These are phyloP conservation scores for Chloromyia formosa DNA, from an alignment of 2,888 invertebrate species.

Conservation along the genomic window DNA sequence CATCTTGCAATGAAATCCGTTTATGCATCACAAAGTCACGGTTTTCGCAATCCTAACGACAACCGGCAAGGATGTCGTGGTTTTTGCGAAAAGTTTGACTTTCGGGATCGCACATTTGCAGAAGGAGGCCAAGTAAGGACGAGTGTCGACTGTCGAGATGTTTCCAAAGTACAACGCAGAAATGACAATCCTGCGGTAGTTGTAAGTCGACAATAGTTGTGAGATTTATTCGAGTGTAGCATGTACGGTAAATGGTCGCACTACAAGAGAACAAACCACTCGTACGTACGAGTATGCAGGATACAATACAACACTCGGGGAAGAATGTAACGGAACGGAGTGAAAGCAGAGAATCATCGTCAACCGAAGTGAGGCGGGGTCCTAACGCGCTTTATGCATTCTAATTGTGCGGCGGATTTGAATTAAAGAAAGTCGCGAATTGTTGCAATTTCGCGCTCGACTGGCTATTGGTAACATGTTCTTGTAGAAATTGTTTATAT, in stretches of 20 bases:
- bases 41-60: slow-evolving; percentile 20
- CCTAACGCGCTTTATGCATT: slow-evolving; percentile 16
- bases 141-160: too few species aligned
- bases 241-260: background rate
- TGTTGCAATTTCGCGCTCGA: slow-evolving; percentile 37
- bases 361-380: background rate
- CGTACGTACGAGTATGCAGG: background rate
- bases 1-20: slow-evolving; percentile 46
- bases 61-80: slow-evolving; percentile 38
- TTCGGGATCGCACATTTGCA: background rate
- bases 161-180: background rate
- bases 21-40: slow-evolving; percentile 44
- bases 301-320: background rate
- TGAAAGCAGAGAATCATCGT: background rate
- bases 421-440: slow-evolving; percentile 34
- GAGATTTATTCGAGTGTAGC: slow-evolving; percentile 20
- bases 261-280: background rate
- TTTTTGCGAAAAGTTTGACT: slow-evolving; percentile 32
- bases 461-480: slow-evolving; percentile 28
- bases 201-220: slow-evolving; percentile 39
- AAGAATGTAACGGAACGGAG: background rate
- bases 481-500: slow-evolving; percentile 21
- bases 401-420: slow-evolving; percentile 33
- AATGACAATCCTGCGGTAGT: slow-evolving; percentile 19
- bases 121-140: background rate